These are phyloP conservation scores for Anser brachyrhynchus DNA, from an alignment of 2,113 vertebrate genomes.

Conservation along the genomic window DNA sequence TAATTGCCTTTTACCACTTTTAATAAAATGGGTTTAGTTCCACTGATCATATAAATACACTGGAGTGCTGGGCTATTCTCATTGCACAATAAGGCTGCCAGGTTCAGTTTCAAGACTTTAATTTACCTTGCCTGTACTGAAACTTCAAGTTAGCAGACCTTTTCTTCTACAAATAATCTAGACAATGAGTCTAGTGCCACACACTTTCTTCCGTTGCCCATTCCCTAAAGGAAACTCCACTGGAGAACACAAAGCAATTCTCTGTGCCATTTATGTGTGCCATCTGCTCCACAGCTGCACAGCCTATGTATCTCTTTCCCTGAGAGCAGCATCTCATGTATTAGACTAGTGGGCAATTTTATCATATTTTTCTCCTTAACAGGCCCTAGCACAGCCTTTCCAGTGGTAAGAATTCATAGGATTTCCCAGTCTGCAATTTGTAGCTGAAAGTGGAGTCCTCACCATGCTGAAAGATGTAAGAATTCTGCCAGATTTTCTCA, in stretches of 20 bases:
- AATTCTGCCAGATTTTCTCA: background rate
- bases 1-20: too few species aligned
- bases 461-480: background rate
- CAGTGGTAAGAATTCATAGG: background rate
- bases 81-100: too few species aligned
- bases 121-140: too few species aligned
- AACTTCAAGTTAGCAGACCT: too few species aligned
- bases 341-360: background rate
- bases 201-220: background rate
- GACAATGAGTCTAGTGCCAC: background rate
- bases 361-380: background rate
- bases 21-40: too few species aligned
- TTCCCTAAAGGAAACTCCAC: too few species aligned
- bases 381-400: background rate
- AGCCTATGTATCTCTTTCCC: background rate
- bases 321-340: background rate
- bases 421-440: background rate
- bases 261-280: background rate
- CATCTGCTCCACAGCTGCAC: background rate
- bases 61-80: too few species aligned
- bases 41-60: too few species aligned
- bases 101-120: too few species aligned
- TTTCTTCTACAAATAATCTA: too few species aligned
- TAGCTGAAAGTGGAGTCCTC: background rate
- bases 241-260: too few species aligned